A percentile compares a stretch with the other conserved stretches of the same genome.
phyloP scores from a whole-genome alignment of 2,797 vertebrate genomes.

The Eupleurogrammus muticus region DNA sequence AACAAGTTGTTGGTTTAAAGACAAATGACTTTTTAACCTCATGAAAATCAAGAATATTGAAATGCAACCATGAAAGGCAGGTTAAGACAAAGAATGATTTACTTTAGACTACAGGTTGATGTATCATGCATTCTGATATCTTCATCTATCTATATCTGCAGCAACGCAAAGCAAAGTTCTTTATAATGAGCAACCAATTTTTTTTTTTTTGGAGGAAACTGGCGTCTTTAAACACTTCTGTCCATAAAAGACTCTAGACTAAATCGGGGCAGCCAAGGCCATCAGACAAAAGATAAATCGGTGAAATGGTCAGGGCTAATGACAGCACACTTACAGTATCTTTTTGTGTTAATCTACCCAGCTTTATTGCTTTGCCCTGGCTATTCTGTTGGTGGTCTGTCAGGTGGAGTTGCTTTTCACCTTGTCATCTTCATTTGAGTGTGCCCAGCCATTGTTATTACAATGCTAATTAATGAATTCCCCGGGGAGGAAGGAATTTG shows the following conservation, averaged over 20 bases:
- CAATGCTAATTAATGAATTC: conserved; percentile 38
- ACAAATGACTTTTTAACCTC: conserved; percentile 19
- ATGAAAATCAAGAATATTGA: conserved; percentile 8
- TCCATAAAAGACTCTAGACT: conserved; percentile 37
- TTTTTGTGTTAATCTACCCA: conserved; percentile 62
- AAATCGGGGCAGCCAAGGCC: conserved; percentile 41
- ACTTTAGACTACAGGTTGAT: conserved; percentile 4
- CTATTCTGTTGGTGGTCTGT: conserved; percentile 51
- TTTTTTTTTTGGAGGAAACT: conserved; percentile 38
- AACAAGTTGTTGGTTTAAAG: conserved; percentile 40
- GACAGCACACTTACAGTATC: conserved; percentile 54
- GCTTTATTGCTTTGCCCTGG: conserved; percentile 55
- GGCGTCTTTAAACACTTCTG: conserved; percentile 20
- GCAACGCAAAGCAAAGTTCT: conserved; percentile 8
- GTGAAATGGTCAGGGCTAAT: conserved; percentile 59
- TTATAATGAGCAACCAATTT: conserved; percentile 23
- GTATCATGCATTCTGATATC: conserved; percentile 8
- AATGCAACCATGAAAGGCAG: conserved; percentile 18
- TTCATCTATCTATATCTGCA: conserved; percentile 11
- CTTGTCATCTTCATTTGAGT: conserved; percentile 42
- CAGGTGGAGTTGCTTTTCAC: conserved; percentile 37
- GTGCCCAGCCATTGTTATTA: conserved; percentile 30
- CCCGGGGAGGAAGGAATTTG: not conserved
- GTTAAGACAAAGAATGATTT: conserved; percentile 30
- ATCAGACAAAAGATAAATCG: conserved; percentile 52